A percentile compares a stretch with the other conserved stretches of the same genome.
These are phyloP conservation scores for Ailuropoda melanoleuca DNA, from an alignment of 2,113 vertebrate species.

Conservation along the genomic window DNA sequence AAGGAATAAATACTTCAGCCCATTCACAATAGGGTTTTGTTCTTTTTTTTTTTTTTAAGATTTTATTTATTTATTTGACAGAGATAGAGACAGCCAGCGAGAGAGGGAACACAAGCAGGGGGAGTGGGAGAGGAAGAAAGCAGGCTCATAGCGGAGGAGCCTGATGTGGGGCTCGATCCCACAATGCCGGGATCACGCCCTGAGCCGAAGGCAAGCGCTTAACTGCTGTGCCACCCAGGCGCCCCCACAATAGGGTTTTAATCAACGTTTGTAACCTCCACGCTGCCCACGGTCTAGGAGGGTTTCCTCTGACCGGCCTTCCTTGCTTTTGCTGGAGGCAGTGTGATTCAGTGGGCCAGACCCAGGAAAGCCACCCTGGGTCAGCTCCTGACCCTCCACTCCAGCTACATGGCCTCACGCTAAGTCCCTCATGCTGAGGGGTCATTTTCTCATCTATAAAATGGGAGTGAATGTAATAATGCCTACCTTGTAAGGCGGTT, in stretches of 20 bases:
- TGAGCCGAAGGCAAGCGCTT: no score
- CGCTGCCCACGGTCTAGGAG: accelerated
- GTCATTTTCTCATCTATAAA: background rate
- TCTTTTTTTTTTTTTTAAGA: no score
- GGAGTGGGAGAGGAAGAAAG: no score
- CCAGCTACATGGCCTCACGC: background rate
- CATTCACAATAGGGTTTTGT: background rate
- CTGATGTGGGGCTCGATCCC: no score
- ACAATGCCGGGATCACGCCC: no score
- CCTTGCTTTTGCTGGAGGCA: background rate
- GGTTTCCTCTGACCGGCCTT: no score
- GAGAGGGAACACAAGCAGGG: no score
- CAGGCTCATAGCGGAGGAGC: no score
- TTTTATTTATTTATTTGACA: no score
- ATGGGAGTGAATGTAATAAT: background rate
- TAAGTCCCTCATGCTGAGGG: background rate
- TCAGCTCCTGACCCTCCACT: background rate
- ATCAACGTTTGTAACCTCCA: background rate
- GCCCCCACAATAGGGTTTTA: background rate
- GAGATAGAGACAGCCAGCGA: no score
- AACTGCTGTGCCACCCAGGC: no score
- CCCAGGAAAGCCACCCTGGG: no score
- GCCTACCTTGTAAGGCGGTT: background rate
- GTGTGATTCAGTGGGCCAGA: background rate
- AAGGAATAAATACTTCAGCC: background rate